phyloP scores from a whole-genome alignment of 2,888 invertebrate species.

The Drosophila macrospina region DNA sequence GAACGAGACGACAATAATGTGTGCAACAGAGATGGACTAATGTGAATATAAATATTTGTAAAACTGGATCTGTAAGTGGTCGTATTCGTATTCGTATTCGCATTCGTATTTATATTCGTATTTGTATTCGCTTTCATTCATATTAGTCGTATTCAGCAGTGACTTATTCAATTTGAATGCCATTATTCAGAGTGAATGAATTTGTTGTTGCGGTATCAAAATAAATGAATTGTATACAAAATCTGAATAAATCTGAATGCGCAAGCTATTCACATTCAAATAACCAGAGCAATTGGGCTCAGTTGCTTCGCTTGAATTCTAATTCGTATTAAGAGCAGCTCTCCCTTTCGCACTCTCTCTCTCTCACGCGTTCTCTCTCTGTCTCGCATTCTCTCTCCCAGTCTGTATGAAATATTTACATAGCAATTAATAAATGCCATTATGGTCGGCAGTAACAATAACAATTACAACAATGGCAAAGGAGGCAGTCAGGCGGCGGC shows the following conservation, averaged over 20 bases:
- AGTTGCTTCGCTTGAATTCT: conserved; percentile 40
- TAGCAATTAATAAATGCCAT: conserved; percentile 75
- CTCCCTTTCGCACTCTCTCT: background rate
- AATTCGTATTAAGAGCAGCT: conserved; percentile 50
- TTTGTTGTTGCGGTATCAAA: conserved; percentile 11
- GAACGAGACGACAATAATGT: conserved; percentile 20
- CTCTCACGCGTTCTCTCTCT: background rate
- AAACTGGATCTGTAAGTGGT: conserved; percentile 22
- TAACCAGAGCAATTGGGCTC: conserved; percentile 33
- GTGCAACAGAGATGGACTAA: conserved; percentile 3
- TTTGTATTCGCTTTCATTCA: conserved; percentile 26
- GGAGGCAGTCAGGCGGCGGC: conserved; percentile 13
- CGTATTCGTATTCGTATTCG: background rate
- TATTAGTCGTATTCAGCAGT: conserved; percentile 13
- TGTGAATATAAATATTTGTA: conserved; percentile 37
- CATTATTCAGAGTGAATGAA: conserved; percentile 16
- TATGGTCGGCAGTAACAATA: conserved; percentile 47
- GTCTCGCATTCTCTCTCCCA: background rate
- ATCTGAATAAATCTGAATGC: conserved; percentile 1
- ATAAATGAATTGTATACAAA: conserved; percentile 27
- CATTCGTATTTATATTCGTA: background rate
- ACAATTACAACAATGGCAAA: conserved; percentile 30
- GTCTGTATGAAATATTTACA: conserved; percentile 58
- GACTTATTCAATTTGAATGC: conserved; percentile 36
- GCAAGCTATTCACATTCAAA: conserved; percentile 12